Conservation (phyloP, 2,888 invertebrate genomes). For the Geotrupes spiniger region DNA sequence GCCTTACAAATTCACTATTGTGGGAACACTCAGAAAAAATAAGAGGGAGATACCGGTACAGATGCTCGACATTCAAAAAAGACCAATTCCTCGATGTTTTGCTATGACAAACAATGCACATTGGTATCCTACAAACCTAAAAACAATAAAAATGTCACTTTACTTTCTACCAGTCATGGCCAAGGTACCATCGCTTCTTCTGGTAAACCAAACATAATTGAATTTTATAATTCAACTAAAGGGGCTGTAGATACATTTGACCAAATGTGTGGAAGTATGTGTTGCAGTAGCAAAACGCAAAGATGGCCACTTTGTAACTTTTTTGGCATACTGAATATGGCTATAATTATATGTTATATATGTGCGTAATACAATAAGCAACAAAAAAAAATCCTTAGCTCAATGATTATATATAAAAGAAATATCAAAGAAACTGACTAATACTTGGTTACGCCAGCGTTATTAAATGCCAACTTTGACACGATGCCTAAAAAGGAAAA, state of each 20-base stretch:
- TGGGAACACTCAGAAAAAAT: constrained; percentile 3
- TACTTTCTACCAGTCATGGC: not conserved
- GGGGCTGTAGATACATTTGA: constrained; percentile 4
- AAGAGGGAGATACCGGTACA: not conserved
- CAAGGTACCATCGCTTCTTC: not conserved
- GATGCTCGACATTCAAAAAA: not conserved
- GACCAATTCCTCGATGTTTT: not conserved
- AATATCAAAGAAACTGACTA: too few relatives aligned
- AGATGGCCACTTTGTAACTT: constrained; percentile 1
- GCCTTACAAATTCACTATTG: constrained; percentile 4
- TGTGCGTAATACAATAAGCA: not conserved
- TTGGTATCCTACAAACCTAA: not conserved
- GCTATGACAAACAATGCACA: not conserved
- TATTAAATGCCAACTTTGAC: too few relatives aligned
- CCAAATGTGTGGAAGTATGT: not conserved
- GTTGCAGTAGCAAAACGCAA: not conserved
- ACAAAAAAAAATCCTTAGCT: too few relatives aligned
- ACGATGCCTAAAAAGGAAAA: too few relatives aligned
- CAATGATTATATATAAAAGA: too few relatives aligned
- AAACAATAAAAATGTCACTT: not conserved
- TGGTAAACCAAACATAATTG: constrained; percentile 3
- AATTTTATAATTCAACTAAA: not conserved
- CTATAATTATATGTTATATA: not conserved
- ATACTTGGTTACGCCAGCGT: too few relatives aligned
- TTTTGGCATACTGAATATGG: not conserved